These are phyloP conservation scores for Nyctalus aviator DNA, from an alignment of 2,797 vertebrate species.

Conservation along the genomic window DNA sequence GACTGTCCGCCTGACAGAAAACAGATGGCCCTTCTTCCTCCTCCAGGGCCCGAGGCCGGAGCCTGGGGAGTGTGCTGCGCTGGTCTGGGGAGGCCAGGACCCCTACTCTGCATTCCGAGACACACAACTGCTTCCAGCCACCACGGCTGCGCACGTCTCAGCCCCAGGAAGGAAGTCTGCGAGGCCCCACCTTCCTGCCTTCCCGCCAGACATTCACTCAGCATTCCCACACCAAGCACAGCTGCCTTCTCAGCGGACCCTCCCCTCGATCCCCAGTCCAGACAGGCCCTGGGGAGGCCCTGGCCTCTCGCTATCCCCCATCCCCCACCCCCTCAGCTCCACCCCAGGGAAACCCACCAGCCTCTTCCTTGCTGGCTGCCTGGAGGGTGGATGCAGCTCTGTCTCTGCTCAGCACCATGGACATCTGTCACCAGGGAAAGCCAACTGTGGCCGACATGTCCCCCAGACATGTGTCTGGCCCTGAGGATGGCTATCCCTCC, in stretches of 20 bases:
- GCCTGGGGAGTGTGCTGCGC: slow-evolving; percentile 64
- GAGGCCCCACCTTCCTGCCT: neutral
- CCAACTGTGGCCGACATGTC: neutral
- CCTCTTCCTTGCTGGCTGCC: neutral
- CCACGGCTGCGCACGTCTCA: neutral
- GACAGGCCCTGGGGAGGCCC: neutral
- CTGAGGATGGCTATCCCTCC: neutral
- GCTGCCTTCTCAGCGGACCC: neutral
- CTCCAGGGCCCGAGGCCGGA: slow-evolving; percentile 69
- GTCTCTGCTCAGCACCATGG: too few relatives aligned
- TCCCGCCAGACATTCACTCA: neutral
- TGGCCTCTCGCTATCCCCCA: neutral
- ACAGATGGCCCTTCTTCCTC: slow-evolving; percentile 85
- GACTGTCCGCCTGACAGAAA: slow-evolving; percentile 75
- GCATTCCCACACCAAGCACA: neutral
- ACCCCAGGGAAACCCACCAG: neutral
- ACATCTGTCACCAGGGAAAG: neutral
- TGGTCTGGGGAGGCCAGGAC: slow-evolving; percentile 57
- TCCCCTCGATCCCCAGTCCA: accelerated
- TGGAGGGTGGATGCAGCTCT: accelerated
- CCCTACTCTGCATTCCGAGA: slow-evolving; percentile 60
- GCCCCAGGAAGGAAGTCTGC: neutral
- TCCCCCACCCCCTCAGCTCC: too few relatives aligned
- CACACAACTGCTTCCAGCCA: slow-evolving; percentile 52
- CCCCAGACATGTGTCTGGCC: neutral